Percentiles rank a stretch among this genome's conserved stretches.
Conservation (phyloP, 2,113 vertebrate species). For the Malurus cyaneus region DNA sequence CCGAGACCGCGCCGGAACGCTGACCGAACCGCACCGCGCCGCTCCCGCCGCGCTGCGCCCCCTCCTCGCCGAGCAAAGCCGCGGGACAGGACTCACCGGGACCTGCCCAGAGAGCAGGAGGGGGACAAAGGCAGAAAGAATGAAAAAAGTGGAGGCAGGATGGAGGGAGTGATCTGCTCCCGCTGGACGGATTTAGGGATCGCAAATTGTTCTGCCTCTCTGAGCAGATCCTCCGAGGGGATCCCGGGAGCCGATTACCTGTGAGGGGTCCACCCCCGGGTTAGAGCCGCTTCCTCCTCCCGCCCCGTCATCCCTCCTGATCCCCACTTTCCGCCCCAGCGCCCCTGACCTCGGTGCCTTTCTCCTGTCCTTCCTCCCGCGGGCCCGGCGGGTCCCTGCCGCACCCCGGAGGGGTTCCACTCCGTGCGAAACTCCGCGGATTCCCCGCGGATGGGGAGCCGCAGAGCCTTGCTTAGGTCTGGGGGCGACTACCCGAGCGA, state of each 20-base stretch:
- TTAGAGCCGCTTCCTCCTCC: neutral
- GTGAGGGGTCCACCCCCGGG: neutral
- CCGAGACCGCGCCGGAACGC: too few species aligned
- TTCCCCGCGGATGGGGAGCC: neutral
- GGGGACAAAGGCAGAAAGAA: neutral
- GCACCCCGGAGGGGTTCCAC: neutral
- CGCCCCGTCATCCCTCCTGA: neutral
- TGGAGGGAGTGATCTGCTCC: neutral
- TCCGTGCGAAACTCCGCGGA: neutral
- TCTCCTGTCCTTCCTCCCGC: neutral
- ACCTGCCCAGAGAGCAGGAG: neutral
- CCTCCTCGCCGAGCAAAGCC: neutral
- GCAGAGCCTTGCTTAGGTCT: neutral
- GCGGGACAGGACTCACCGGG: neutral
- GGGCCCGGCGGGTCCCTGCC: neutral
- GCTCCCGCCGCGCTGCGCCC: neutral
- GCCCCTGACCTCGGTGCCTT: neutral
- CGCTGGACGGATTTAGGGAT: neutral
- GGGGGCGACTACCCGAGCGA: neutral
- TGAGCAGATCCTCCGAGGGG: neutral
- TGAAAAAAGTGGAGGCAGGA: neutral
- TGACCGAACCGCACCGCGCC: neutral
- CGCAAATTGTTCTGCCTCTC: neutral
- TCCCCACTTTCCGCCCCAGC: neutral
- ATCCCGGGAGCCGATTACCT: neutral